Conservation (phyloP, 37 sponge, comb jelly and placozoan species). For the Diacarnus erythraeanus region DNA sequence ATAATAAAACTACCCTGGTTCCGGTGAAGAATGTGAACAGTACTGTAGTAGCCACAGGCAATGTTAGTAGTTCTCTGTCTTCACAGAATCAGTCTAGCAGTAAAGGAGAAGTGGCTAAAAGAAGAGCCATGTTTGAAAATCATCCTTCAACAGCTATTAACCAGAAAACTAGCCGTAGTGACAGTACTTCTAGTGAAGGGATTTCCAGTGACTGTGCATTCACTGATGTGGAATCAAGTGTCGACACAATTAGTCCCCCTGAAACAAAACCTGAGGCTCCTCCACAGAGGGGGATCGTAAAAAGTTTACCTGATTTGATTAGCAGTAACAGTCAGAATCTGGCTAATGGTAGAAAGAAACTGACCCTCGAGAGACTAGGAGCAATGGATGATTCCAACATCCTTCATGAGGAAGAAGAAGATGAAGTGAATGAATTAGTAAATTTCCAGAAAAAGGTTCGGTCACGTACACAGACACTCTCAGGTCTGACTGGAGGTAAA, state of each 20-base stretch:
- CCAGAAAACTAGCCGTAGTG: neutral
- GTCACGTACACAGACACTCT: slow-evolving; percentile 9
- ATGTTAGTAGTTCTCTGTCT: too few relatives aligned
- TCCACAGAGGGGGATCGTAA: neutral
- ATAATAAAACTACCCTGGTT: neutral
- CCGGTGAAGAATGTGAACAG: neutral
- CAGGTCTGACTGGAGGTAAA: slow-evolving; percentile 8
- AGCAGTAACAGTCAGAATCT: neutral
- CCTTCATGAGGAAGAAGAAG: neutral
- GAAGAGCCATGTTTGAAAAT: neutral
- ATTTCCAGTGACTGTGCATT: neutral
- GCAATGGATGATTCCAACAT: neutral
- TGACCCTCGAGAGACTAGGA: neutral
- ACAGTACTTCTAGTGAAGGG: neutral
- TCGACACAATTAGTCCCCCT: neutral
- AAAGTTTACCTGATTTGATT: neutral
- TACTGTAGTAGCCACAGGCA: too few relatives aligned
- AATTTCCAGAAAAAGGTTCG: slow-evolving; percentile 4
- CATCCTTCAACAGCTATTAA: neutral
- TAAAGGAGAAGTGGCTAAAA: neutral
- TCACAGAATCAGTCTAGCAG: neutral
- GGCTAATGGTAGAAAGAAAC: neutral
- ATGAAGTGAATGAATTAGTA: neutral
- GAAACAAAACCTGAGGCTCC: neutral
- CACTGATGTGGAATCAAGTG: slow-evolving; percentile 15